These are phyloP conservation scores for Apis cerana DNA, from an alignment of 1,140 invertebrate species.

Conservation along the genomic window DNA sequence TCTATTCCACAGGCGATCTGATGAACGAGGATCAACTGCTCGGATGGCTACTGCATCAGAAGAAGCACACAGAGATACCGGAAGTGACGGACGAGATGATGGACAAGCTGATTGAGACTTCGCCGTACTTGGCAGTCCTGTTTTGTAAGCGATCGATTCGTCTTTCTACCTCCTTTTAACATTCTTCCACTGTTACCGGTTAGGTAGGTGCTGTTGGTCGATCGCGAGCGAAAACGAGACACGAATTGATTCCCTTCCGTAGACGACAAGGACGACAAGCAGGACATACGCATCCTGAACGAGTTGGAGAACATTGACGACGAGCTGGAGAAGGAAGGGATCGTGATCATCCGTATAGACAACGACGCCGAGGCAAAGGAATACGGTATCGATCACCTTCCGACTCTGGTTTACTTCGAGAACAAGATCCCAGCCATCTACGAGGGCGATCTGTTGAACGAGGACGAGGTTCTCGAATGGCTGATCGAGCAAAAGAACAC, in stretches of 20 bases:
- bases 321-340: constrained; percentile 93
- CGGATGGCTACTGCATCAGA: constrained; percentile 94
- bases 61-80: constrained; percentile 94
- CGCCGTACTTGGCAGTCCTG: constrained; percentile 90
- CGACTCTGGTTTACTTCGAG: constrained; percentile 94
- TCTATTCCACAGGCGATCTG: constrained; percentile 85
- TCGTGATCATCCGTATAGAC: constrained; percentile 94
- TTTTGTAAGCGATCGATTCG: constrained; percentile 87
- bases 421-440: constrained; percentile 95
- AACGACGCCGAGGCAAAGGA: constrained; percentile 94
- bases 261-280: constrained; percentile 95
- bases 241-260: constrained; percentile 64
- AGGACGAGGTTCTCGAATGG: constrained; percentile 95
- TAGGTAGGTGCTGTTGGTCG: constrained; percentile 59
- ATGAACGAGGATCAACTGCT: constrained; percentile 94
- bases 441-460: constrained; percentile 94
- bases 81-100: constrained; percentile 97
- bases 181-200: constrained; percentile 63
- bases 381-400: constrained; percentile 94
- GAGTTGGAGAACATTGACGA: constrained; percentile 96
- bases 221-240: constrained; percentile 47
- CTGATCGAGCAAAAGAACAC: constrained; percentile 94
- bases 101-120: constrained; percentile 92
- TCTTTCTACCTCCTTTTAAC: constrained; percentile 66
- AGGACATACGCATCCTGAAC: constrained; percentile 92